Evolutionary conservation across 2,797 vertebrate genomes (phyloP).

Genomic region (Psittacula echo): DNA sequence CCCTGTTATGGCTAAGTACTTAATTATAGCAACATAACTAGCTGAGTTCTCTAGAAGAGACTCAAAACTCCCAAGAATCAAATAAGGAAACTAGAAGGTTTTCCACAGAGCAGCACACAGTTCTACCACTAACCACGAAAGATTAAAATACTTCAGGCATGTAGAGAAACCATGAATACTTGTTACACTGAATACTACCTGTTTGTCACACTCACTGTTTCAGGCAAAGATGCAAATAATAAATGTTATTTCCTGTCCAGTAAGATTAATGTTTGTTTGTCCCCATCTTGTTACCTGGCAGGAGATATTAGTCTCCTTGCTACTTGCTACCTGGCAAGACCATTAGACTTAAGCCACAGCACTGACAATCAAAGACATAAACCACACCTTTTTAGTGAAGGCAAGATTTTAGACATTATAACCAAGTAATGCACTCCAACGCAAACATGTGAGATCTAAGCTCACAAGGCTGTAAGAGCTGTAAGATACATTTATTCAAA

Average conservation of each 20-base stretch:
- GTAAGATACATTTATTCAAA: neutral
- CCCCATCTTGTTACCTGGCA: too few relatives aligned
- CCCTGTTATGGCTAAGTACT: neutral
- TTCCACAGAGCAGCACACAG: neutral
- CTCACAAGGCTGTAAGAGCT: neutral
- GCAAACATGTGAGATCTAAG: neutral
- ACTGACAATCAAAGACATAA: neutral
- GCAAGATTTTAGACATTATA: neutral
- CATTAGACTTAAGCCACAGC: neutral
- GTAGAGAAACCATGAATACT: neutral
- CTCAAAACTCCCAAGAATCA: neutral
- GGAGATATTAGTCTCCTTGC: too few relatives aligned
- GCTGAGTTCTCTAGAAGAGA: neutral
- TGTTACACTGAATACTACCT: neutral
- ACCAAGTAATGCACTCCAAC: neutral
- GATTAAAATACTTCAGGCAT: neutral
- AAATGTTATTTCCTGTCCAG: neutral
- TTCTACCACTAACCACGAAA: neutral
- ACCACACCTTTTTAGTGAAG: neutral
- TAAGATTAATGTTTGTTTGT: neutral
- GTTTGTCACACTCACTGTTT: neutral
- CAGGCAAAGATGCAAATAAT: neutral
- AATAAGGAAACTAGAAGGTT: neutral
- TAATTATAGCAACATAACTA: neutral
- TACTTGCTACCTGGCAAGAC: neutral